phyloP scores from a whole-genome alignment of 2,797 vertebrate species.

The Argyrosomus regius region DNA sequence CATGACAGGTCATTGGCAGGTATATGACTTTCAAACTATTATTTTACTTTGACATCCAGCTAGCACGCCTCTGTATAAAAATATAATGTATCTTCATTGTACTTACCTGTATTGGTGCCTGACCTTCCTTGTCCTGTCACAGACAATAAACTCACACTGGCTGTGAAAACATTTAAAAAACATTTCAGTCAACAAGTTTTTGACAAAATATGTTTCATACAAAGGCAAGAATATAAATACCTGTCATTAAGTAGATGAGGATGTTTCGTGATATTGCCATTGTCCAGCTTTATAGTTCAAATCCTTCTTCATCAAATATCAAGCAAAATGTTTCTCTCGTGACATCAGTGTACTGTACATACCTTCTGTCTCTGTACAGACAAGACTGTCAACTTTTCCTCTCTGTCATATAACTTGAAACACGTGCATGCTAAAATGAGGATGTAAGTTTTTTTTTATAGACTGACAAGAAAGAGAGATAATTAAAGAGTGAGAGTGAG shows the following conservation, averaged over 20 bases:
- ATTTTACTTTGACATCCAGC: neutral
- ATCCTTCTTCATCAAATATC: neutral
- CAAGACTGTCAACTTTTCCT: neutral
- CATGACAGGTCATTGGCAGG: too few species aligned
- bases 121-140: neutral
- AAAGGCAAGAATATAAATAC: slow-evolving; percentile 31
- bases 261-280: slow-evolving; percentile 28
- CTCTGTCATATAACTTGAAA: neutral
- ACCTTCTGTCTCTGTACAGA: neutral
- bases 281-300: neutral
- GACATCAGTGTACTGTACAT: neutral
- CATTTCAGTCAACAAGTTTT: neutral
- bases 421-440: slow-evolving; percentile 45
- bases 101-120: slow-evolving; percentile 33
- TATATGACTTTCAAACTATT: neutral
- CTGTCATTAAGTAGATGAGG: slow-evolving; percentile 36
- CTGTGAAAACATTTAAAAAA: slow-evolving; percentile 6
- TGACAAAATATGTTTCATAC: neutral
- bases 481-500: neutral
- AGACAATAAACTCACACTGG: neutral
- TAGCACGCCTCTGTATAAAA: neutral
- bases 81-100: neutral
- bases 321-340: neutral
- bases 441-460: neutral
- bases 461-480: neutral